Conservation (phyloP, 2,888 invertebrate species). For the Thymelicus lineola region DNA sequence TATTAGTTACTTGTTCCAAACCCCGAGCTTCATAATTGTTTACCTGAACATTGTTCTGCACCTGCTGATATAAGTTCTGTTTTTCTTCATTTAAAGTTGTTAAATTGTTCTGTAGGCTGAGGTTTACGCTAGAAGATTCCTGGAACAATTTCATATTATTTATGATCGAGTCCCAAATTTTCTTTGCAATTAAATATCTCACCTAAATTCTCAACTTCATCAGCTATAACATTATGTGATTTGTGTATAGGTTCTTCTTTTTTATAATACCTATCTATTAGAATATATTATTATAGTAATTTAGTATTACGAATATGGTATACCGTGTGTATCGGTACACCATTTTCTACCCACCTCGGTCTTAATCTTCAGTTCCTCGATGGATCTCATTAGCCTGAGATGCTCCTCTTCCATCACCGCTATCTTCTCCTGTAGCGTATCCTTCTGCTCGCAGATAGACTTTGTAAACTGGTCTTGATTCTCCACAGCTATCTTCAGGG, state of each 20-base stretch:
- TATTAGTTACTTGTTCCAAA: neutral
- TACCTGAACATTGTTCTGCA: slow-evolving; percentile 47
- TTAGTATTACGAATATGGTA: too few species aligned
- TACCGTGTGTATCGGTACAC: too few species aligned
- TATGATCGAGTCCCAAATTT: too few species aligned
- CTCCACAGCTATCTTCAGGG: slow-evolving; percentile 52
- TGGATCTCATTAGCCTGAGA: slow-evolving; percentile 13
- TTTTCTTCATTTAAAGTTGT: slow-evolving; percentile 40
- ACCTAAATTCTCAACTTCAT: neutral
- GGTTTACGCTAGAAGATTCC: slow-evolving; percentile 41
- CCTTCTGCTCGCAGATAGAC: slow-evolving; percentile 50
- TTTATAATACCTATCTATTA: too few species aligned
- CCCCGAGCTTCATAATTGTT: neutral
- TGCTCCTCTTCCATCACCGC: slow-evolving; percentile 48
- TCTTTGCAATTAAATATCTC: neutral
- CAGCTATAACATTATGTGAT: too few species aligned
- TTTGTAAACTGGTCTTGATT: slow-evolving; percentile 55
- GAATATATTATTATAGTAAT: too few species aligned
- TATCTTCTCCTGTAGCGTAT: slow-evolving; percentile 50
- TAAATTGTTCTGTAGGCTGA: slow-evolving; percentile 42
- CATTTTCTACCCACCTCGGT: slow-evolving; percentile 40
- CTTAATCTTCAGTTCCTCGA: slow-evolving; percentile 42
- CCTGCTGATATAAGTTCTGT: slow-evolving; percentile 39
- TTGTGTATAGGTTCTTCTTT: too few species aligned
- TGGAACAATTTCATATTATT: slow-evolving; percentile 23